Conservation (phyloP, 2,888 invertebrate species). For the Alentia gelatinosa region DNA sequence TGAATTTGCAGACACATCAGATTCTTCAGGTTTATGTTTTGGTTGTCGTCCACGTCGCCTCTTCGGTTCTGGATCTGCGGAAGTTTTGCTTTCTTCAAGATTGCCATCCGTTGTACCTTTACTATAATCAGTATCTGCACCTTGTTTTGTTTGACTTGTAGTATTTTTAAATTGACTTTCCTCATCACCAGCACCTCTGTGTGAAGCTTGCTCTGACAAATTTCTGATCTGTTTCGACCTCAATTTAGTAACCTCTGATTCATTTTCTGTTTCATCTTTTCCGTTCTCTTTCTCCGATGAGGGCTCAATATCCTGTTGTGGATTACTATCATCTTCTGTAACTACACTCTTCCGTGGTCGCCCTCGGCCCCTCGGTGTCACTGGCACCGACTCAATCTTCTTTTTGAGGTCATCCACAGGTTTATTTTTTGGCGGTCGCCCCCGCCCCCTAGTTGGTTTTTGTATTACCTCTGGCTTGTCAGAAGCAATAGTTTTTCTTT, state of each 20-base stretch:
- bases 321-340: too few species aligned
- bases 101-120: too few species aligned
- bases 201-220: too few species aligned
- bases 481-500: neutral
- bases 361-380: neutral
- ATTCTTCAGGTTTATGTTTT: neutral
- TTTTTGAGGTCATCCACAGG: neutral
- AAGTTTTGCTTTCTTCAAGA: too few species aligned
- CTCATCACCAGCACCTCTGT: too few species aligned
- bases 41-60: conserved; percentile 16
- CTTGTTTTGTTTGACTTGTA: too few species aligned
- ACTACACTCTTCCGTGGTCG: neutral
- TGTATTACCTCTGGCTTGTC: neutral
- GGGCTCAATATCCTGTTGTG: too few species aligned
- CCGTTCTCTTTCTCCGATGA: neutral
- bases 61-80: neutral
- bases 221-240: neutral
- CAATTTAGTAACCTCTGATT: neutral
- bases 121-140: too few species aligned
- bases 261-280: neutral
- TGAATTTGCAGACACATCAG: neutral
- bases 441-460: neutral
- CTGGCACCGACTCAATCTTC: neutral
- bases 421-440: neutral
- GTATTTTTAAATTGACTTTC: too few species aligned